Evolutionary conservation across 1,140 invertebrate genomes (phyloP), one percentile per base, ranked within the genome.

Genomic region (Brachionus rotundiformis): DNA sequence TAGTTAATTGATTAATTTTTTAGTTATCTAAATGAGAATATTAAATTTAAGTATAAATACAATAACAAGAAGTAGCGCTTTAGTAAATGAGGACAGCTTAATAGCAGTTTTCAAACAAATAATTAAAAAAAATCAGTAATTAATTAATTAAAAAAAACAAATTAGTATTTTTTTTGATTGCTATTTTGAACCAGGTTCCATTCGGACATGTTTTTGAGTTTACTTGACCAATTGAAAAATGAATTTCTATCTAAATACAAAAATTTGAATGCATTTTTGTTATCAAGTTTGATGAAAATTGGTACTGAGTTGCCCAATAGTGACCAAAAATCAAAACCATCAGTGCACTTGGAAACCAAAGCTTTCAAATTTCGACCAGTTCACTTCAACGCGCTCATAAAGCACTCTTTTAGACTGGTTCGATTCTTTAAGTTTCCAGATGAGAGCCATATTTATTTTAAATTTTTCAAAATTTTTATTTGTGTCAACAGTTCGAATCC

Each of bases 211-310:
- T 68, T 68, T 36, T 68, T 68, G 63, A 16, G 16, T 8, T 7
- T 68, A 16, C n/a, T 68, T 16, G 63, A 68, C 36, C 31, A 68
- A 68, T 36, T 68, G 10, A 36, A 39, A 8, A 0, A 3, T 3
- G 63, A 68, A n/a, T 68, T 68, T 68, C 36, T 68, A 16, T 36
- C 31, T 3, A 68, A 68, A 33, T n/a, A 68, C 3, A 68, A 68
- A 68, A 68, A 36, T 19, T n/a, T 68, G 8, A 36, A 31, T 10
- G 63, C 13, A n/a, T 68, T 68, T 31, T 68, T 68, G 10, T 8
- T 68, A 33, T 68, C 63, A 0, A 68, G 19, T 39, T 39, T 68
- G 63, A 36, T 68, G 2, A 68, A 36, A 31, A 68, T 68, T 36
- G 11, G 36, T 8, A 11, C 10, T 36, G 63, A 68, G 3, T 8